Percentiles rank a stretch among this genome's conserved stretches.
These are phyloP conservation scores for Laticauda colubrina DNA, from an alignment of 2,113 vertebrate species.

Conservation along the genomic window DNA sequence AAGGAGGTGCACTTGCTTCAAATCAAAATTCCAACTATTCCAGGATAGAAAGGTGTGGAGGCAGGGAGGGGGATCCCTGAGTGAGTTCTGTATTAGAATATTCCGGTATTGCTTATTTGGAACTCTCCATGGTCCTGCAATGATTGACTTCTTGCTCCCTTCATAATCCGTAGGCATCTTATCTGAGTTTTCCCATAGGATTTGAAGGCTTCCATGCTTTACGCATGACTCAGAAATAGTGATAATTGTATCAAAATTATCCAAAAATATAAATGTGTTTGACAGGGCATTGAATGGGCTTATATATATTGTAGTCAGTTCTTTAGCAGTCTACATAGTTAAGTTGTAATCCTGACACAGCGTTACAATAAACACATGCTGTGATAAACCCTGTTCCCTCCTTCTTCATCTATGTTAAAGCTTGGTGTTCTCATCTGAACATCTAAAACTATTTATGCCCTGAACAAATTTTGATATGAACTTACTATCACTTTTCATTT, in stretches of 20 bases:
- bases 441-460: neutral
- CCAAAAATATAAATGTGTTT: neutral
- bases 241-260: neutral
- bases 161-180: neutral
- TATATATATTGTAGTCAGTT: neutral
- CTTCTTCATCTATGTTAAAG: neutral
- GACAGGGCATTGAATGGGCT: neutral
- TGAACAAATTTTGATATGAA: neutral
- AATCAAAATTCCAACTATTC: neutral
- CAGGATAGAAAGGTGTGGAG: neutral
- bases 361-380: neutral
- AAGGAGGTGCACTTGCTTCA: neutral
- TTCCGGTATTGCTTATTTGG: neutral
- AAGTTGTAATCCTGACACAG: neutral
- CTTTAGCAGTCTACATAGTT: neutral
- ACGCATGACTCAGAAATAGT: neutral
- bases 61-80: neutral
- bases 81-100: neutral
- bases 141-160: neutral
- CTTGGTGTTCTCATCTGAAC: neutral
- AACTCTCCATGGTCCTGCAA: neutral
- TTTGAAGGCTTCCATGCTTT: neutral
- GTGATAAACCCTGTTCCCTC: neutral
- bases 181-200: no score
- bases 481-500: neutral